A percentile compares a stretch with the other conserved stretches of the same genome.
phyloP scores from a whole-genome alignment of 2,113 vertebrate genomes.

The Colistium nudipinnis region DNA sequence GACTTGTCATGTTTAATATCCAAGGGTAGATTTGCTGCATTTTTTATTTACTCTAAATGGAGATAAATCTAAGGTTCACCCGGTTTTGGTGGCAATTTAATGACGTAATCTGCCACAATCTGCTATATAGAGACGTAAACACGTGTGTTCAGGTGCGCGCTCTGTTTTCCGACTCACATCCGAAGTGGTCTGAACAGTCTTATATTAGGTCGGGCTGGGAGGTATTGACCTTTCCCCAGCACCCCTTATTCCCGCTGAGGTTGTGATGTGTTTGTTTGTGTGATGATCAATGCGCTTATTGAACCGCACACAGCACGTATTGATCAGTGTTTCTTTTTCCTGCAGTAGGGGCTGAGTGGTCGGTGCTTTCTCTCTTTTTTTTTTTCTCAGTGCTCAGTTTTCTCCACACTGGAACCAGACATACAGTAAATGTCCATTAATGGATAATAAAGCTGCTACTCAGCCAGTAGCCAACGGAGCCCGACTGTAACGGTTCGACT shows the following conservation, averaged over 20 bases:
- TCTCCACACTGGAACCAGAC: conserved; percentile 21
- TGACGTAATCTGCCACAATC: neutral
- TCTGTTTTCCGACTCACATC: neutral
- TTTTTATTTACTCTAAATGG: no score
- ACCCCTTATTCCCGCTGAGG: conserved; percentile 55
- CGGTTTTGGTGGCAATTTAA: no score
- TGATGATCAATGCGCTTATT: conserved; percentile 73
- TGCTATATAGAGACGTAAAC: neutral
- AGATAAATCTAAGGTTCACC: no score
- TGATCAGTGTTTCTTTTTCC: conserved; percentile 70
- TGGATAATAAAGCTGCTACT: conserved; percentile 36
- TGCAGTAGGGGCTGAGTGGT: conserved; percentile 52
- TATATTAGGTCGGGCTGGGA: conserved; percentile 16
- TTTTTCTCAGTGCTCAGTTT: conserved; percentile 5
- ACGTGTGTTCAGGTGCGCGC: neutral
- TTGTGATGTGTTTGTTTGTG: conserved; percentile 65
- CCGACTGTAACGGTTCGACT: neutral
- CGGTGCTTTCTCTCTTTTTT: neutral
- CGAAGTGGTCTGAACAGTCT: conserved; percentile 12
- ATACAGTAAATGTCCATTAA: conserved; percentile 39
- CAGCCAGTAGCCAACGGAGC: conserved; percentile 15
- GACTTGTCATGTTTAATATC: neutral
- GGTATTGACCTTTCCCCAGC: conserved; percentile 61
- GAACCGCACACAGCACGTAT: conserved; percentile 59
- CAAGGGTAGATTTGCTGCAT: neutral